phyloP scores from a whole-genome alignment of 2,888 invertebrate genomes.

The Machimus atricapillus region DNA sequence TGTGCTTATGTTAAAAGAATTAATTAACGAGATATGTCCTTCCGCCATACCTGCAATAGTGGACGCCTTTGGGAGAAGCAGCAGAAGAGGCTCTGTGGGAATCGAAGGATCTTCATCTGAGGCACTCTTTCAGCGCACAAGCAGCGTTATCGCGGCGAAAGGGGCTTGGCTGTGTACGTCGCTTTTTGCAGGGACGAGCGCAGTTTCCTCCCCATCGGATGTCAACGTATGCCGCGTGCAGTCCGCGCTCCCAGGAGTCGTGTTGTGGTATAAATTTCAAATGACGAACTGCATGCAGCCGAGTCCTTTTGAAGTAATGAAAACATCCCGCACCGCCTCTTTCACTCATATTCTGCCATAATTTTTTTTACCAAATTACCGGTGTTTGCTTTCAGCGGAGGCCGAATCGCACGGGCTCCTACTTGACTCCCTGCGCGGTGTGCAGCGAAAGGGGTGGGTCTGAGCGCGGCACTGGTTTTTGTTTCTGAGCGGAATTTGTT shows the following conservation, averaged over 20 bases:
- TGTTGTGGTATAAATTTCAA: slow-evolving; percentile 26
- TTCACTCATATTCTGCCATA: slow-evolving; percentile 7
- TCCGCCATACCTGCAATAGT: background rate
- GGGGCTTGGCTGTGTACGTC: background rate
- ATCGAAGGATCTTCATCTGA: background rate
- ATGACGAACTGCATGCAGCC: slow-evolving; percentile 11
- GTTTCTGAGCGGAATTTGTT: slow-evolving; percentile 29
- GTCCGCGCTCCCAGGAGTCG: background rate
- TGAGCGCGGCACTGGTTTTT: slow-evolving; percentile 5
- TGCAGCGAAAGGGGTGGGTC: slow-evolving; percentile 3
- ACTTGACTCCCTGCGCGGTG: background rate
- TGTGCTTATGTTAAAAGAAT: background rate
- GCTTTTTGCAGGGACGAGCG: background rate
- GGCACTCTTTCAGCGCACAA: background rate
- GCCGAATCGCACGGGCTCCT: background rate
- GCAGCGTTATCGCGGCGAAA: background rate
- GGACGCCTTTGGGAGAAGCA: background rate
- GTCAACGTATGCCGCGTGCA: background rate
- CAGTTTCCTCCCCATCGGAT: background rate
- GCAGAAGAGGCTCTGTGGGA: background rate
- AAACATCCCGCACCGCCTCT: slow-evolving; percentile 21
- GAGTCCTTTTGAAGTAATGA: slow-evolving; percentile 1
- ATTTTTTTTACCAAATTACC: slow-evolving; percentile 32
- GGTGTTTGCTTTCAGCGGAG: background rate
- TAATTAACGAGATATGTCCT: background rate